Evolutionary conservation across 2,113 vertebrate species (phyloP).

Genomic region (Osmerus mordax): DNA sequence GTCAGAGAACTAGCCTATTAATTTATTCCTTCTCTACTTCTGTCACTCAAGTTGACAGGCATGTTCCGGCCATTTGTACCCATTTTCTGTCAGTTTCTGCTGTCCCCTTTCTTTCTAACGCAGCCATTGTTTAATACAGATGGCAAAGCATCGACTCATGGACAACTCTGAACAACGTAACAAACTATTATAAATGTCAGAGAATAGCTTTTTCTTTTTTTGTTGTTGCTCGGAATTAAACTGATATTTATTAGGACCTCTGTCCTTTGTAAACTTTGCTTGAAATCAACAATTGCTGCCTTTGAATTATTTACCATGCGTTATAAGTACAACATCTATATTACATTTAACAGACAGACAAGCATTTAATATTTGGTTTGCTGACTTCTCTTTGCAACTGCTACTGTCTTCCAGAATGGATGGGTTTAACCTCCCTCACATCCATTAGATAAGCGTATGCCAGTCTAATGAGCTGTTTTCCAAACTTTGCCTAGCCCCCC

Average conservation of each 20-base stretch:
- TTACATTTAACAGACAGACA: too few relatives aligned
- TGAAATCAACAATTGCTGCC: too few relatives aligned
- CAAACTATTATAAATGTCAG: background rate
- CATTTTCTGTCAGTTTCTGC: background rate
- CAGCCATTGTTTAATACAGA: constrained; percentile 2
- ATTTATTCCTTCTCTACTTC: constrained; percentile 37
- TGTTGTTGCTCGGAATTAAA: background rate
- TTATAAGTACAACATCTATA: too few relatives aligned
- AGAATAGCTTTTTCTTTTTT: too few relatives aligned
- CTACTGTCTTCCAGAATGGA: too few relatives aligned
- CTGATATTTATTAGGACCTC: background rate
- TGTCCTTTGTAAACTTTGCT: background rate
- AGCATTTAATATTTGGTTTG: too few relatives aligned
- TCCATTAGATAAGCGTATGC: too few relatives aligned
- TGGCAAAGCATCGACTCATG: background rate
- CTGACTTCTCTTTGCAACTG: too few relatives aligned
- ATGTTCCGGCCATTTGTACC: constrained; percentile 14
- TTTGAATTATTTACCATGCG: too few relatives aligned
- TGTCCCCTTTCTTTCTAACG: background rate
- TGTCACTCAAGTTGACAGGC: constrained; percentile 37
- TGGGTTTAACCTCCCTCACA: too few relatives aligned
- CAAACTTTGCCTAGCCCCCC: too few relatives aligned
- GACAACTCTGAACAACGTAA: background rate
- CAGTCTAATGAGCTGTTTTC: too few relatives aligned
- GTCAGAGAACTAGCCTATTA: constrained; percentile 1